Evolutionary conservation across 2,888 invertebrate genomes (phyloP), one percentile per base, ranked within the genome.

Genomic region (Bruchidius siliquastri): DNA sequence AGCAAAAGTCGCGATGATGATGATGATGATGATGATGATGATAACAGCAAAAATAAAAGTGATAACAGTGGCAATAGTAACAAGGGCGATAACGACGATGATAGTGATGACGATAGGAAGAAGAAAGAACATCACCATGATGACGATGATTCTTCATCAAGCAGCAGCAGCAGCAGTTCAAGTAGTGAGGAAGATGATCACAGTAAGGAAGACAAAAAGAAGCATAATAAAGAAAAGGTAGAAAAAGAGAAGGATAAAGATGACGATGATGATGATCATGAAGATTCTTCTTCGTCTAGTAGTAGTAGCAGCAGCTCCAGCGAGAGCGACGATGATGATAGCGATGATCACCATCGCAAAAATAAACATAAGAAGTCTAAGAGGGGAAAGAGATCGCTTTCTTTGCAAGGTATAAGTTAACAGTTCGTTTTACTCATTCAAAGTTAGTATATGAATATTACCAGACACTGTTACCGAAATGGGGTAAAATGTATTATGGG

Each of bases 201-300:
- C n/a, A 0, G 66, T 67, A 72, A 67, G 73, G 72, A 66, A 66
- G 68, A 75, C 70, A 68, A 73, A 30, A 74, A 72, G 22, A 26
- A 70, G 26, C 18, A 30, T 18, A 26, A 32, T 10, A 71, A 26
- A 26, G 30, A 32, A n/a, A 71, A 30, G 32, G 3, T 20, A 21
- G 21, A 32, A 26, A 22, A 21, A 22, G 22, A 20, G 21, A 32
- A 74, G 49, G 71, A 72, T 72, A 22, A 49, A 20, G 74, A 70
- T 74, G 72, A 73, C 72, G 76, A 78, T 71, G 73, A 73, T 22
- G 74, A 76, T 72, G 75, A 76, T 69, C 69, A 72, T 49, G 70
- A 72, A 70, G 66, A 32, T 20, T 67, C 67, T 20, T 10, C 2
- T 6, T 22, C 21, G 26, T 67, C 22, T 49, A 68, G 22, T 68